Percentiles rank a stretch among this genome's conserved stretches.
phyloP scores from a whole-genome alignment of 2,113 vertebrate genomes.

The Lepidothrix coronata region DNA sequence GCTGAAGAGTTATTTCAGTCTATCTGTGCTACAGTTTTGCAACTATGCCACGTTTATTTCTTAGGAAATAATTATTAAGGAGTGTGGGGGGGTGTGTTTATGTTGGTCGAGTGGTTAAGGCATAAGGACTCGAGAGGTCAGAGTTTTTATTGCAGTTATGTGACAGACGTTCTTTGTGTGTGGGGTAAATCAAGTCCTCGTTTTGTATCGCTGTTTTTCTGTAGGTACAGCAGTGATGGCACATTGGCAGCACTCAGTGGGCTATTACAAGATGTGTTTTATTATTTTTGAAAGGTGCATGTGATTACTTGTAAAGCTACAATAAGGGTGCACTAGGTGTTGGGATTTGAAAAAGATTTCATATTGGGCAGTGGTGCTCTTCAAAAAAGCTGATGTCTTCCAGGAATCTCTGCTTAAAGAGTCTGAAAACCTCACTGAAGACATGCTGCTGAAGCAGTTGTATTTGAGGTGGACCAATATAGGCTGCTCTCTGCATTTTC shows the following conservation, averaged over 20 bases:
- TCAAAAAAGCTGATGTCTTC: background rate
- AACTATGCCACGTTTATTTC: background rate
- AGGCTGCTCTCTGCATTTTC: background rate
- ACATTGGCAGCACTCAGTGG: background rate
- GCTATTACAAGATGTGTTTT: background rate
- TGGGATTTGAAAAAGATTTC: background rate
- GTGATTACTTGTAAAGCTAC: background rate
- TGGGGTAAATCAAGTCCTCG: background rate
- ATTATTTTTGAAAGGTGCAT: background rate
- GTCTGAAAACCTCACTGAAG: background rate
- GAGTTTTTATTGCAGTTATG: background rate
- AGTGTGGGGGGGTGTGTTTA: background rate
- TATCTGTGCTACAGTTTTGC: background rate
- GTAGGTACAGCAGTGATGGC: background rate
- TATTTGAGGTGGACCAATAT: background rate
- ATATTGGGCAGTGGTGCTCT: background rate
- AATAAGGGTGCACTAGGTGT: background rate
- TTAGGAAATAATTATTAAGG: conserved; percentile 7
- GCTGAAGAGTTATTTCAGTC: conserved; percentile 28
- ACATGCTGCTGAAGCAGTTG: background rate
- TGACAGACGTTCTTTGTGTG: background rate
- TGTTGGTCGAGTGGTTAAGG: background rate
- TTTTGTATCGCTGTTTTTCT: background rate
- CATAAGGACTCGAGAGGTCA: background rate
- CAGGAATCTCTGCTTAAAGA: background rate